phyloP scores from a whole-genome alignment of 2,888 invertebrate genomes.

The Agelastica alni region DNA sequence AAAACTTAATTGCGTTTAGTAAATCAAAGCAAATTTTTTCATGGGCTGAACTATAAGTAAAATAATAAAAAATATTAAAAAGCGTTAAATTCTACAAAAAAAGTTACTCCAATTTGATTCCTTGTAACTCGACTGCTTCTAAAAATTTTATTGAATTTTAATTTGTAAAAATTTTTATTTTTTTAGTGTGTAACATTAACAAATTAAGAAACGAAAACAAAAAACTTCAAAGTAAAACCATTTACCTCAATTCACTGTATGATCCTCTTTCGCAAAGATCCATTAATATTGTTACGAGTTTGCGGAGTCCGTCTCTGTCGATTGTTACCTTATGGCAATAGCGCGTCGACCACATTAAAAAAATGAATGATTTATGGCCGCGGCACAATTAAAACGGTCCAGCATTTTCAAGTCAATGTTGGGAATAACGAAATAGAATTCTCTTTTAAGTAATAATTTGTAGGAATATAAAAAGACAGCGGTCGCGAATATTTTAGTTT shows the following conservation, averaged over 20 bases:
- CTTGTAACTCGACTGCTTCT: background rate
- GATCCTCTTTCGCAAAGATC: background rate
- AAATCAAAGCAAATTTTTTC: background rate
- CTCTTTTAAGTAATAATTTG: too few species aligned
- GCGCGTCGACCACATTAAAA: too few species aligned
- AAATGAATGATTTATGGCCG: too few species aligned
- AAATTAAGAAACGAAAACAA: background rate
- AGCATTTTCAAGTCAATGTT: too few species aligned
- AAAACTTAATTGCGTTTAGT: background rate
- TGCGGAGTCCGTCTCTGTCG: too few species aligned
- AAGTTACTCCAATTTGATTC: background rate
- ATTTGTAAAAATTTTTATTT: background rate
- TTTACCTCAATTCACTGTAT: background rate
- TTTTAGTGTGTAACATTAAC: background rate
- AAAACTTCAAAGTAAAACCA: background rate
- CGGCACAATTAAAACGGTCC: too few species aligned
- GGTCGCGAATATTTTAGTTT: too few species aligned
- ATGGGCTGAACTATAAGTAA: background rate
- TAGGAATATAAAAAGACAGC: too few species aligned
- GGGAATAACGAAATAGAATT: too few species aligned
- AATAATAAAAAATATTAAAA: background rate
- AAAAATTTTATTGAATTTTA: background rate
- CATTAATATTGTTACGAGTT: background rate
- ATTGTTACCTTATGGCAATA: too few species aligned
- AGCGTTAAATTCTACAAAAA: background rate